Conservation (phyloP, 2,113 vertebrate species). For the Phoenicopterus ruber region DNA sequence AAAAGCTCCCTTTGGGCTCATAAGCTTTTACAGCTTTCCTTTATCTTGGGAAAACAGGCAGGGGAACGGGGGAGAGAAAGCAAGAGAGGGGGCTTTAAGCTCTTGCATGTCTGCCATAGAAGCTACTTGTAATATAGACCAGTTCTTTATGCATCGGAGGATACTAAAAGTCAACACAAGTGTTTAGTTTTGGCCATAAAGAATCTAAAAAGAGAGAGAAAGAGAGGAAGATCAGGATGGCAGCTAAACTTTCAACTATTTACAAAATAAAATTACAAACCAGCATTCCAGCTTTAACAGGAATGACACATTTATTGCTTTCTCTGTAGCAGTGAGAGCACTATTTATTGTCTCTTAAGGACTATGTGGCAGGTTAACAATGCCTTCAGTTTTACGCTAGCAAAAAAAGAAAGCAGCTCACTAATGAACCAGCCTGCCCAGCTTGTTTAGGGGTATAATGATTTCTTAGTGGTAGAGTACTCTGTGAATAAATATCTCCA, state of each 20-base stretch:
- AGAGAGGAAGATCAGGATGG: slow-evolving; percentile 8
- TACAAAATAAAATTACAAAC: slow-evolving; percentile 59
- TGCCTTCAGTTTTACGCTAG: slow-evolving; percentile 39
- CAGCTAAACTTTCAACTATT: slow-evolving; percentile 41
- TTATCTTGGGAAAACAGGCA: not conserved
- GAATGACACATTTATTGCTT: slow-evolving; percentile 56
- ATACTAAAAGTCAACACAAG: slow-evolving; percentile 39
- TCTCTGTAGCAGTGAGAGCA: slow-evolving; percentile 27
- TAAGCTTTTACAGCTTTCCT: not conserved
- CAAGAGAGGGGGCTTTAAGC: not conserved
- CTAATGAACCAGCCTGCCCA: slow-evolving; percentile 45
- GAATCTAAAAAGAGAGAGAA: slow-evolving; percentile 51
- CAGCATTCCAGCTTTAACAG: slow-evolving; percentile 27
- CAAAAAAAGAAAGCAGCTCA: slow-evolving; percentile 19
- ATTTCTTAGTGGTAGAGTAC: slow-evolving; percentile 42
- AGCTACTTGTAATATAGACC: not conserved
- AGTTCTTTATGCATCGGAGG: not conserved
- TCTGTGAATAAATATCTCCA: not conserved
- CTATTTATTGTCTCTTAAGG: slow-evolving; percentile 63
- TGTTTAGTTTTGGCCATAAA: slow-evolving; percentile 47
- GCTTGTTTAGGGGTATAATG: slow-evolving; percentile 5
- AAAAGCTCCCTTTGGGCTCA: not conserved
- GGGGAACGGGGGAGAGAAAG: not conserved
- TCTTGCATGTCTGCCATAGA: not conserved
- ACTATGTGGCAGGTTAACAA: slow-evolving; percentile 47